These are phyloP conservation scores for Pasiphila rectangulata DNA, from an alignment of 2,888 invertebrate species.

Conservation along the genomic window DNA sequence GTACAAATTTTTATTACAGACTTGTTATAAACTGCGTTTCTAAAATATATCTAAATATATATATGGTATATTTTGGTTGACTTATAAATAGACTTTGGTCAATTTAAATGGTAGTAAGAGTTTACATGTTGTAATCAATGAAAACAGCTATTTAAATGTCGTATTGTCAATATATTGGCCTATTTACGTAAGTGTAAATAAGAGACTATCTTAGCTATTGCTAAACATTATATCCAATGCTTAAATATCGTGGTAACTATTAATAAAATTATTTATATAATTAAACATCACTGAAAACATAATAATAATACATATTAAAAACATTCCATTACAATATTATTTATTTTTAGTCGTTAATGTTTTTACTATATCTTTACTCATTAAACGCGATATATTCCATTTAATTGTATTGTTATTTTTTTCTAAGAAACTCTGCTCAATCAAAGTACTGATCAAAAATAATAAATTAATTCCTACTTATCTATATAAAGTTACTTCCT, in stretches of 20 bases:
- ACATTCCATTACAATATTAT: slow-evolving; percentile 2
- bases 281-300: no score
- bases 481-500: slow-evolving; percentile 13
- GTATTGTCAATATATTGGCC: background rate
- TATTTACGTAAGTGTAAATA: background rate
- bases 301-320: no score
- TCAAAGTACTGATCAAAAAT: slow-evolving; percentile 26
- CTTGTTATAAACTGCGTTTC: background rate
- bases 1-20: slow-evolving; percentile 22
- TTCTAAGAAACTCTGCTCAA: slow-evolving; percentile 29
- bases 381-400: background rate
- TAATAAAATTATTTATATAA: background rate
- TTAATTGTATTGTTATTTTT: slow-evolving; percentile 11
- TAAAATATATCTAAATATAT: background rate
- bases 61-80: background rate
- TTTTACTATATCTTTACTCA: background rate
- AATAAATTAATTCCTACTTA: slow-evolving; percentile 24
- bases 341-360: slow-evolving; percentile 9
- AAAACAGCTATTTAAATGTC: no score
- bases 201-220: slow-evolving; percentile 30
- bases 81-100: no score
- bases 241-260: no score
- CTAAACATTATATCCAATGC: slow-evolving; percentile 24
- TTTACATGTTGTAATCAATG: no score
- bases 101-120: no score